Evolutionary conservation across 2,888 invertebrate species (phyloP), one percentile per base, ranked within the genome.

Genomic region (Hypena proboscidalis): DNA sequence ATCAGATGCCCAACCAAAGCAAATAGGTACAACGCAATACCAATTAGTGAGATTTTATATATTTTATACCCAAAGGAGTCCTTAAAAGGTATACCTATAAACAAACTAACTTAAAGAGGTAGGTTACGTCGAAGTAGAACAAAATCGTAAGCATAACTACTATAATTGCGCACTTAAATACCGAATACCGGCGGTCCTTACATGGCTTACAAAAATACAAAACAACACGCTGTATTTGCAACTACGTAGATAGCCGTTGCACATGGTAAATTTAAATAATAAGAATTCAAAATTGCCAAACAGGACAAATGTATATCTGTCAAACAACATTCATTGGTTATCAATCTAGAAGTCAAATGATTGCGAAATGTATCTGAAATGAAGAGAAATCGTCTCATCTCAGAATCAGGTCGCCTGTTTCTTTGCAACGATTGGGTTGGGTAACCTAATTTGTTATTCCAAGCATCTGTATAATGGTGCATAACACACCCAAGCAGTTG

Each of bases 381-480:
- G 33, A 55, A 61, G 52, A 49, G 55, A 65, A 63, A 63, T 69
- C 70, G 64, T 63, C 70, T 63, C 72, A 73, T 81, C 74, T 69
- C 53, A 57, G 62, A 83, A 79, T 79, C 75, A 70, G 80, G 80
- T 78, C 80, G 67, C 57, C 63, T 38, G 71, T 70, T 74, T 74
- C 70, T 76, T 77, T 74, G 72, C 72, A 74, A 70, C 64, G 63
- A 63, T 66, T 42, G 56, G 51, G 66, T 79, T 77, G 67, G 63
- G 76, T 66, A 80, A 81, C 60, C 59, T 72, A 63, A 67, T 80
- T 77, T 79, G 74, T 76, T 76, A 79, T 80, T 80, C 75, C 60
- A 70, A 74, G 53, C 66, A 72, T 67, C 61, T 70, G 60, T 61
- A 67, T 69, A 66, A 45, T 67, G 53, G 66, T 67, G 62, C 64